These are phyloP conservation scores for Xylophagus ater DNA, from an alignment of 2,888 invertebrate species.

Conservation along the genomic window DNA sequence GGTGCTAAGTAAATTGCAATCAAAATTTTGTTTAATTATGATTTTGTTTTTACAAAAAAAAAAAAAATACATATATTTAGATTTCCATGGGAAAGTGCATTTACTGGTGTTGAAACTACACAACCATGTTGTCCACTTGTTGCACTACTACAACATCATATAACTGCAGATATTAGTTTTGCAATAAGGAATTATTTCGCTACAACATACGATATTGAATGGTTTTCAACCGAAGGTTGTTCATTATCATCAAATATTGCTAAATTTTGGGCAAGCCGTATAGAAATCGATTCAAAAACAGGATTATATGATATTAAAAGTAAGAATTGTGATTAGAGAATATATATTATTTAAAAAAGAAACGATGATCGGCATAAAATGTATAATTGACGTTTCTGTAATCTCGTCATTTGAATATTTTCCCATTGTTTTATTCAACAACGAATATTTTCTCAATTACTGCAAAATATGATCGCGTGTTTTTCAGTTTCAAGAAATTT, in stretches of 20 bases:
- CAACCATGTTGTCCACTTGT: constrained; percentile 49
- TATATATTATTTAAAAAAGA: too few species aligned
- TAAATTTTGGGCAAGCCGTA: constrained; percentile 47
- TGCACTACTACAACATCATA: constrained; percentile 46
- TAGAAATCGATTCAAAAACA: constrained; percentile 41
- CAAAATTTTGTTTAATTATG: background rate
- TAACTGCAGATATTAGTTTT: constrained; percentile 47
- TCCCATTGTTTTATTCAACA: too few species aligned
- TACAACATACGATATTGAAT: constrained; percentile 25
- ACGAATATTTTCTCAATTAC: too few species aligned
- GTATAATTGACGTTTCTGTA: too few species aligned
- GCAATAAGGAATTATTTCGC: constrained; percentile 36
- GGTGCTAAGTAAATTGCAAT: constrained; percentile 42
- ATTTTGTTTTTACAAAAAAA: constrained; percentile 2
- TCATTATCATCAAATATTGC: constrained; percentile 46
- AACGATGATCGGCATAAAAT: too few species aligned
- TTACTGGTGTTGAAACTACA: constrained; percentile 48
- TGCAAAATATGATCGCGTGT: too few species aligned
- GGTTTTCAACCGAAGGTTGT: constrained; percentile 41
- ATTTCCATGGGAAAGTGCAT: constrained; percentile 53
- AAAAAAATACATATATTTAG: constrained; percentile 25
- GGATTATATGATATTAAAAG: constrained; percentile 43
- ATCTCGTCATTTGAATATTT: too few species aligned
- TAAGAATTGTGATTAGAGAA: too few species aligned
- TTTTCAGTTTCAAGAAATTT: too few species aligned